Evolutionary conservation across 2,888 invertebrate genomes (phyloP).

Genomic region (Eucera pruinosa): DNA sequence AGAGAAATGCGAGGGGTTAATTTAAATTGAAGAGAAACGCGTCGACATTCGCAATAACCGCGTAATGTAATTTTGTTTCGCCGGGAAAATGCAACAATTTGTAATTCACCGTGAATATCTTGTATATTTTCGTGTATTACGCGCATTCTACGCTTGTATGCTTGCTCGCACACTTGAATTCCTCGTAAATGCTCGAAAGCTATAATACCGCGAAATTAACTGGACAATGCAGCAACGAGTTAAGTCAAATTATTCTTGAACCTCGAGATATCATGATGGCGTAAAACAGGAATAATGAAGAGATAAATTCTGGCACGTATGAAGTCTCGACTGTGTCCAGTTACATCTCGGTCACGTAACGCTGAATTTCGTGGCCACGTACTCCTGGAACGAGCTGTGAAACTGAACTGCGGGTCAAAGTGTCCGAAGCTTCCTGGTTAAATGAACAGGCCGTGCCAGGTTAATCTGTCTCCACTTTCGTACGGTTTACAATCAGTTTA

Average conservation of each 20-base stretch:
- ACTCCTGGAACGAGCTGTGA: slow-evolving; percentile 73
- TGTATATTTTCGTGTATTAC: too few species aligned
- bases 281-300: slow-evolving; percentile 54
- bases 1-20: too few species aligned
- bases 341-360: slow-evolving; percentile 69
- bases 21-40: too few species aligned
- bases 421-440: slow-evolving; percentile 56
- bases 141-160: too few species aligned
- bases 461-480: slow-evolving; percentile 2
- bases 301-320: slow-evolving; percentile 32
- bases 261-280: slow-evolving; percentile 1
- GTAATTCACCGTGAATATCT: too few species aligned
- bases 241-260: background rate
- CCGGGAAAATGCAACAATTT: too few species aligned
- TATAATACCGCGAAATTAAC: too few species aligned
- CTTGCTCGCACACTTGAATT: too few species aligned
- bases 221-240: too few species aligned
- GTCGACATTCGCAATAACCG: too few species aligned
- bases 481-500: background rate
- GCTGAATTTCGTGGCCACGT: slow-evolving; percentile 69
- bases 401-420: slow-evolving; percentile 65
- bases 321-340: slow-evolving; percentile 23
- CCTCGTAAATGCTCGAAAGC: too few species aligned
- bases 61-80: too few species aligned
- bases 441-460: slow-evolving; percentile 55